Evolutionary conservation across 2,797 vertebrate genomes (phyloP).

Genomic region (Columba guinea): DNA sequence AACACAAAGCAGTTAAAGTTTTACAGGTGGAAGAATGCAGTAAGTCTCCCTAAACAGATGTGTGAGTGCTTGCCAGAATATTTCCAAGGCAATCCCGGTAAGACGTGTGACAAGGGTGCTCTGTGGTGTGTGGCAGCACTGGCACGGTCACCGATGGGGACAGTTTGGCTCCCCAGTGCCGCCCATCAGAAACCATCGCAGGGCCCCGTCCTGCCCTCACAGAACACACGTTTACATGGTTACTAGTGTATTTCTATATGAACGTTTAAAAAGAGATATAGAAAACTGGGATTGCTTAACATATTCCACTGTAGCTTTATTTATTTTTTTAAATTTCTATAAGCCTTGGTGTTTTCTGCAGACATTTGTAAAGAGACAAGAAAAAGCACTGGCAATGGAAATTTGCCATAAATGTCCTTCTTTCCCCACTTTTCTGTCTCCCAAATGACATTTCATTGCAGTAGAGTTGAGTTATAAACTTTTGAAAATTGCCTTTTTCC

Average conservation of each 20-base stretch:
- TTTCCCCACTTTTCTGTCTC: neutral
- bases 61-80: neutral
- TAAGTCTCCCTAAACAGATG: neutral
- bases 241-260: neutral
- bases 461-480: conserved; percentile 32
- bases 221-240: neutral
- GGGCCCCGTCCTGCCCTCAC: accelerated
- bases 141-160: accelerated
- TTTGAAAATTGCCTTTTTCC: conserved; percentile 26
- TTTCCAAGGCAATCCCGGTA: neutral
- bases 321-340: neutral
- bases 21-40: neutral
- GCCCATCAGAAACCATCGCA: accelerated
- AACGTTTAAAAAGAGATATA: neutral
- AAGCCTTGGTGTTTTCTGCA: neutral
- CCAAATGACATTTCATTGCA: neutral
- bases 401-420: neutral
- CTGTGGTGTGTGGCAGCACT: neutral
- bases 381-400: neutral
- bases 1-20: neutral
- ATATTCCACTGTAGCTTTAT: neutral
- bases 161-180: no score
- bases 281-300: neutral
- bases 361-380: neutral
- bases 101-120: neutral